phyloP scores from a whole-genome alignment of 2,113 vertebrate genomes.

The Sinocyclocheilus anophthalmus region DNA sequence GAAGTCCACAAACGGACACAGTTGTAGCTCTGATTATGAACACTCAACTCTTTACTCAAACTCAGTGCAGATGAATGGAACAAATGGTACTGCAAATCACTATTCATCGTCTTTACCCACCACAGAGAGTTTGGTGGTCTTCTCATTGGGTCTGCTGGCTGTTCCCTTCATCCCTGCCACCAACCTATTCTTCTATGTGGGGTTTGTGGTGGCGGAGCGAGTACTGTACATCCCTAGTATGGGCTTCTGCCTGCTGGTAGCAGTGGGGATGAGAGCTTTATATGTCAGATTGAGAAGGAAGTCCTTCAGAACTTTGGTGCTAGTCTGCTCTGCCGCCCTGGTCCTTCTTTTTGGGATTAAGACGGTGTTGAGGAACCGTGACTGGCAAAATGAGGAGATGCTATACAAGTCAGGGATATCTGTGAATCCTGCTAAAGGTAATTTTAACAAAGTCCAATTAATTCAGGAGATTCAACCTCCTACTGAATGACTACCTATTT shows the following conservation, averaged over 20 bases:
- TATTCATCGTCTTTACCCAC: conserved; percentile 82
- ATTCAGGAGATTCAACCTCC: no score
- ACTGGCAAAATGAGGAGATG: conserved; percentile 99
- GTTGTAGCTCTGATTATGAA: conserved; percentile 83
- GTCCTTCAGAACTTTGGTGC: conserved; percentile 84
- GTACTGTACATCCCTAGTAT: conserved; percentile 99
- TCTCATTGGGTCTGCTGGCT: conserved; percentile 90
- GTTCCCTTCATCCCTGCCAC: conserved; percentile 95
- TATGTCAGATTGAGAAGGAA: conserved; percentile 83
- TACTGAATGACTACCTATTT: no score
- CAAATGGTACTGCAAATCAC: conserved; percentile 85
- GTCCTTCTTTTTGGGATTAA: conserved; percentile 90
- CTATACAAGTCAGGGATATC: conserved; percentile 98
- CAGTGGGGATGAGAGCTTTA: conserved; percentile 87
- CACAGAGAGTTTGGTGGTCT: conserved; percentile 88
- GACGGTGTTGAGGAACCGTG: conserved; percentile 90
- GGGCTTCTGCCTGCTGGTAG: conserved; percentile 97
- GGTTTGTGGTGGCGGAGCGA: conserved; percentile 98
- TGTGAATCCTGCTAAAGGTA: conserved; percentile 99
- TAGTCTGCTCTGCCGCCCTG: conserved; percentile 84
- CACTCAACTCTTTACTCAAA: conserved; percentile 74
- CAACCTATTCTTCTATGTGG: conserved; percentile 98
- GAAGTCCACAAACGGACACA: conserved; percentile 90
- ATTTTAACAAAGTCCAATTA: conserved; percentile 47
- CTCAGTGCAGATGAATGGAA: conserved; percentile 74